Conservation (phyloP, 2,888 invertebrate genomes). For the Orthosia gracilis region DNA sequence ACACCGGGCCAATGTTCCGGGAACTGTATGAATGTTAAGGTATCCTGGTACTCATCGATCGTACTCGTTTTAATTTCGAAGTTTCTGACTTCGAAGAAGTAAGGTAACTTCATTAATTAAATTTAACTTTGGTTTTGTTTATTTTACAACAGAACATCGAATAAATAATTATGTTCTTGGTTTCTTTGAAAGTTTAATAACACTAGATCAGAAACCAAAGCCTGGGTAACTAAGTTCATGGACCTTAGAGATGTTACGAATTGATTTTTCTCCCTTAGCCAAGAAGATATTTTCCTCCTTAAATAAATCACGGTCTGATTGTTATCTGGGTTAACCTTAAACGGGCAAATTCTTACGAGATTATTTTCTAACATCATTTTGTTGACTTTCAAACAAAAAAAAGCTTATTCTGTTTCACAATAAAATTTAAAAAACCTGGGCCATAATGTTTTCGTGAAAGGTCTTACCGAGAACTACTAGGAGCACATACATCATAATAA, state of each 20-base stretch:
- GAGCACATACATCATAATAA: too few relatives aligned
- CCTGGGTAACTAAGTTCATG: neutral
- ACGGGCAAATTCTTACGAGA: constrained; percentile 22
- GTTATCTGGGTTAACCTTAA: constrained; percentile 49
- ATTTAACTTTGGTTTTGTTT: neutral
- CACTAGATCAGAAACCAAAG: neutral
- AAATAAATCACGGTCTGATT: constrained; percentile 58
- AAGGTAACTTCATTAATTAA: neutral
- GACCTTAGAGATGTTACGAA: neutral
- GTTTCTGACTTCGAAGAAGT: neutral
- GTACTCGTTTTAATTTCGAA: constrained; percentile 24
- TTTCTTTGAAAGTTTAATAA: too few relatives aligned
- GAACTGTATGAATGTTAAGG: constrained; percentile 35
- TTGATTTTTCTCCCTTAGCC: neutral
- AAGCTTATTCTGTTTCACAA: neutral
- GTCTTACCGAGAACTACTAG: too few relatives aligned
- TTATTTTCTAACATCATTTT: constrained; percentile 26
- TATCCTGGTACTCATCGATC: constrained; percentile 39
- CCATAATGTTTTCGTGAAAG: neutral
- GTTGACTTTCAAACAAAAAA: constrained; percentile 20
- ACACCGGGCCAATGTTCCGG: too few relatives aligned
- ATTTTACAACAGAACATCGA: neutral
- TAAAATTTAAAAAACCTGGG: neutral
- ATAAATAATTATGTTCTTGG: too few relatives aligned
- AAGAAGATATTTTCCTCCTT: constrained; percentile 32